Base-by-base conservation (phyloP, 2,888 invertebrate genomes). In the Plebejus melissa region DNA sequence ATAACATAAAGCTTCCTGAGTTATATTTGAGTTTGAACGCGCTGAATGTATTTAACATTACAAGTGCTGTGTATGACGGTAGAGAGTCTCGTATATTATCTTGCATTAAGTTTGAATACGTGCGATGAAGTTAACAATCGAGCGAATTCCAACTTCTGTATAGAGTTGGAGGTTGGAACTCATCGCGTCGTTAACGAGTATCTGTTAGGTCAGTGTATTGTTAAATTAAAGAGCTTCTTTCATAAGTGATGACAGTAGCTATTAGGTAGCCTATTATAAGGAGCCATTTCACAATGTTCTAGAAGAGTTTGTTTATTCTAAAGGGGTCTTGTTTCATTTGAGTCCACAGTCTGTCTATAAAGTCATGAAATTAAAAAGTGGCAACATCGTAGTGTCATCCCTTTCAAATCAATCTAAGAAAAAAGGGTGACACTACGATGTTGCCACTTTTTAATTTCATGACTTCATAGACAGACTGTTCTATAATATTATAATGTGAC, bases 81-180 rank as follows among this genome's bases (percentile, higher is more conserved):
- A 70, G 41, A n/a, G 70, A 22, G 41, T 70, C 41, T 69, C 38
- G 32, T 70, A 41, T 70, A 41, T 70, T 70, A 41, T 70, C 70
- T 22, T 41, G 65, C 16, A 36, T 36, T 36, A 36, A 36, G 65
- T 65, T 65, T 36, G 65, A 65, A 65, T 65, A 65, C 65, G 60
- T 22, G 13, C 46, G 38, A 70, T 41, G 38, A 71, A 71, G 71
- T 71, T 71, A 71, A 71, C 71, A 71, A 71, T 71, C 46, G 41
- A 71, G 71, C 22, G 41, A 71, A 71, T 71, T 71, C 65, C 32
- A 65, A 16, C 13, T 65, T 36, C 32, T 65, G 65, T 36, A 36
- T 13, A 16, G 32, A 6, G 65, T 32, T 60, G 60, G 16, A 32
- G 65, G 65, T 65, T 65, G 65, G 65, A 65, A 65, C 32, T 65